Conservation (phyloP, 2,888 invertebrate species). For the Sesamia inferens region DNA sequence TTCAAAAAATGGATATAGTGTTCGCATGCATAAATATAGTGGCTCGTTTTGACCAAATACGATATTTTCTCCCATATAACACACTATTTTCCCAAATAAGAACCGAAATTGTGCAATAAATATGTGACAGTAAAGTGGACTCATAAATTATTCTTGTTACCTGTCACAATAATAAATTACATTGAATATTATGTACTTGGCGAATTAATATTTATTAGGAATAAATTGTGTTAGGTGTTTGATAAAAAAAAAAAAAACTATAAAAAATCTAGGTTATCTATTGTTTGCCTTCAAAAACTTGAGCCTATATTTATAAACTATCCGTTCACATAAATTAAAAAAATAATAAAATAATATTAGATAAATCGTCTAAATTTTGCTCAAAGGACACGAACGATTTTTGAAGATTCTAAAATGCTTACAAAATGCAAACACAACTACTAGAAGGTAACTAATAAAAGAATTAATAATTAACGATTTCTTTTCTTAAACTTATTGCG, state of each 20-base stretch:
- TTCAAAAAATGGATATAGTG: not conserved
- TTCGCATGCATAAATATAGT: not conserved
- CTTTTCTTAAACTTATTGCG: no score
- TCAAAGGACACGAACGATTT: not conserved
- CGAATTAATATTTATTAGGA: not conserved
- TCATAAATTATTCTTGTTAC: conserved; percentile 16
- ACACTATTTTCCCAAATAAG: conserved; percentile 8
- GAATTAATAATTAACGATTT: not conserved
- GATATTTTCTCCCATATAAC: not conserved
- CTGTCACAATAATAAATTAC: conserved; percentile 24
- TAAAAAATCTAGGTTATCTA: not conserved
- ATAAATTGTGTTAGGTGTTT: conserved; percentile 7
- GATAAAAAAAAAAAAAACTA: not conserved
- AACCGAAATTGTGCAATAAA: not conserved
- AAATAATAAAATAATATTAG: not conserved
- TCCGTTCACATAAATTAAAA: not conserved
- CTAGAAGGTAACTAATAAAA: not conserved
- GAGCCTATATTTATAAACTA: not conserved
- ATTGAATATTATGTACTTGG: conserved; percentile 9
- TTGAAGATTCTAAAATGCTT: not conserved
- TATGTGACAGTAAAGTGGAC: not conserved
- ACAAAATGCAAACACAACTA: not conserved
- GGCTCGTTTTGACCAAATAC: no score
- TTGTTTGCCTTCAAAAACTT: conserved; percentile 20
- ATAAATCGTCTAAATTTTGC: not conserved